Evolutionary conservation across 2,797 vertebrate species (phyloP).

Genomic region (Sebastes vulpes): DNA sequence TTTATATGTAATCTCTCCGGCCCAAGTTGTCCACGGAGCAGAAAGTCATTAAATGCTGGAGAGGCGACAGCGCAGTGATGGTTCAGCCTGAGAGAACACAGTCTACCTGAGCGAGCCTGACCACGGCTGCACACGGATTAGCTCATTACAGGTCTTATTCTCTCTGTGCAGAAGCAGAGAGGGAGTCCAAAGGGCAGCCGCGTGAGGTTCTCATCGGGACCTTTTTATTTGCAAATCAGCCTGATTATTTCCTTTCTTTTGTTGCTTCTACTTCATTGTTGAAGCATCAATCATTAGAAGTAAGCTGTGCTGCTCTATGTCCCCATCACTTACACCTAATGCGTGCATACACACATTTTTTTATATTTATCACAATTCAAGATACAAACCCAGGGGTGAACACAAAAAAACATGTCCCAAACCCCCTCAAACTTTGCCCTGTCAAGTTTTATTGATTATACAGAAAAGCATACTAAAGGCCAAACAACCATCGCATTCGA

Average conservation of each 20-base stretch:
- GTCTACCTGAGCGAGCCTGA: conserved; percentile 60
- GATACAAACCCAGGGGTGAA: background rate
- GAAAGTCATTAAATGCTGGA: conserved; percentile 82
- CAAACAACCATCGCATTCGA: conserved; percentile 16
- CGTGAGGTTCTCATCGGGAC: conserved; percentile 48
- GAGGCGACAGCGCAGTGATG: conserved; percentile 70
- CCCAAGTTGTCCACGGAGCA: conserved; percentile 73
- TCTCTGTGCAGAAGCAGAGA: conserved; percentile 23
- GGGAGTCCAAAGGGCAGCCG: conserved; percentile 46
- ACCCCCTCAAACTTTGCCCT: conserved; percentile 20
- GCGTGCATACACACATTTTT: background rate
- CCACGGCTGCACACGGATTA: conserved; percentile 71
- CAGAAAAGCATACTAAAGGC: conserved; percentile 31
- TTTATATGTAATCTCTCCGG: conserved; percentile 73
- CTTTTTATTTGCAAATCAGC: conserved; percentile 58
- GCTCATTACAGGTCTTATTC: conserved; percentile 73
- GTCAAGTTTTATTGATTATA: conserved; percentile 52
- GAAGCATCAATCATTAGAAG: background rate
- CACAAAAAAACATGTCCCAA: background rate
- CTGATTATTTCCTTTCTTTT: conserved; percentile 20
- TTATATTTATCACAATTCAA: background rate
- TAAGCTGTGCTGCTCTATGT: background rate
- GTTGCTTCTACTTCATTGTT: background rate
- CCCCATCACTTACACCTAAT: background rate
- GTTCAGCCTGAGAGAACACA: conserved; percentile 81